These are phyloP conservation scores for Nannobrachium achirus DNA, from an alignment of 2,113 vertebrate genomes.

Conservation along the genomic window DNA sequence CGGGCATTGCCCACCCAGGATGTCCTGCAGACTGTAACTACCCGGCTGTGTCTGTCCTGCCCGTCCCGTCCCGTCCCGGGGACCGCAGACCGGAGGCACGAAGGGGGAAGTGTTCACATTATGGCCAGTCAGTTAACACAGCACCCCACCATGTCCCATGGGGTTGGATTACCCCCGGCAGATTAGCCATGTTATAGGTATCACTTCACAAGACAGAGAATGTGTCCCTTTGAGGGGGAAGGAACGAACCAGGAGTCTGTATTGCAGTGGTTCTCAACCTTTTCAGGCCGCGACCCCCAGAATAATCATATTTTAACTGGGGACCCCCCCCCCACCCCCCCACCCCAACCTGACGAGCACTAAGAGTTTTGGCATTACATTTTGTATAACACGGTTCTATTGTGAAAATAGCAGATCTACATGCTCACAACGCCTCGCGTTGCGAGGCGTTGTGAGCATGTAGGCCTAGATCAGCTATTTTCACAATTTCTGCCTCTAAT, in stretches of 20 bases:
- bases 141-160: not conserved
- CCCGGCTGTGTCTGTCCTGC: not conserved
- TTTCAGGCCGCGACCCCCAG: no score
- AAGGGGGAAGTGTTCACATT: constrained; percentile 11
- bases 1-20: constrained; percentile 69
- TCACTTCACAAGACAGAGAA: constrained; percentile 40
- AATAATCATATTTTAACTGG: no score
- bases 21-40: constrained; percentile 36
- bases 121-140: constrained; percentile 24
- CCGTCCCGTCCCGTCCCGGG: constrained; percentile 5
- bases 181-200: constrained; percentile 37
- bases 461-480: no score
- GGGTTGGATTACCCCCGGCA: constrained; percentile 30
- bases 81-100: not conserved
- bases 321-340: no score
- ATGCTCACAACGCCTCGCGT: no score
- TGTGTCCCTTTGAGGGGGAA: constrained; percentile 28
- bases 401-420: no score
- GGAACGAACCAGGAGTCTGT: not conserved
- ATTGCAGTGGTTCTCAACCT: no score
- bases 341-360: no score
- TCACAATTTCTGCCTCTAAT: no score
- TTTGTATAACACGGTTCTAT: no score
- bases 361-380: no score
- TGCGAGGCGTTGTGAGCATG: no score